A percentile compares a stretch with the other conserved stretches of the same genome.
These are phyloP conservation scores for Drosophila trapezifrons DNA, from an alignment of 1,140 invertebrate species.

Conservation along the genomic window DNA sequence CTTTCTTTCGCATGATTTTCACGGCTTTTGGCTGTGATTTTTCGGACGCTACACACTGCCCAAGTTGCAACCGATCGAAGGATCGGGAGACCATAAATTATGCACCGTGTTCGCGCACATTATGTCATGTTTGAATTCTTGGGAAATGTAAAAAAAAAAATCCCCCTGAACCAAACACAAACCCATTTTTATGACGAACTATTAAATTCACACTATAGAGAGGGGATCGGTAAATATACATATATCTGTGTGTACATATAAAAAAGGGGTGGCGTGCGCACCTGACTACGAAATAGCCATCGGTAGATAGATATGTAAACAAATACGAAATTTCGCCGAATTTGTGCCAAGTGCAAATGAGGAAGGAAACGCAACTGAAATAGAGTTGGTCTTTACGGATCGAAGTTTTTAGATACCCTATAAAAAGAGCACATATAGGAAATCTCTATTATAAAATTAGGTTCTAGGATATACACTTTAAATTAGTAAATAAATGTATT, in stretches of 20 bases:
- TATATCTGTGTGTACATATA: neutral
- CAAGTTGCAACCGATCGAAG: slow-evolving; percentile 24
- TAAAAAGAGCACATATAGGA: neutral
- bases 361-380: slow-evolving; percentile 38
- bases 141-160: slow-evolving; percentile 54
- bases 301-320: slow-evolving; percentile 63
- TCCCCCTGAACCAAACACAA: slow-evolving; percentile 39
- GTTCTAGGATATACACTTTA: too few relatives aligned
- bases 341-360: slow-evolving; percentile 77
- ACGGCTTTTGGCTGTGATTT: slow-evolving; percentile 7
- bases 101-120: slow-evolving; percentile 47
- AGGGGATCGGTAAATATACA: slow-evolving; percentile 2
- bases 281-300: slow-evolving; percentile 71
- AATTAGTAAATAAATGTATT: neutral
- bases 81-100: slow-evolving; percentile 53
- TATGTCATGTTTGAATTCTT: slow-evolving; percentile 71
- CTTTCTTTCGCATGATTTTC: slow-evolving; percentile 33
- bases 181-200: slow-evolving; percentile 68
- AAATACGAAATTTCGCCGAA: slow-evolving; percentile 66
- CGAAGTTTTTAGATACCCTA: slow-evolving; percentile 3
- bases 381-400: neutral
- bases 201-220: slow-evolving; percentile 63
- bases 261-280: slow-evolving; percentile 53
- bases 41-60: neutral
- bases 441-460: too few relatives aligned